Conservation (phyloP, 2,797 vertebrate genomes). For the Malacoraja senta region DNA sequence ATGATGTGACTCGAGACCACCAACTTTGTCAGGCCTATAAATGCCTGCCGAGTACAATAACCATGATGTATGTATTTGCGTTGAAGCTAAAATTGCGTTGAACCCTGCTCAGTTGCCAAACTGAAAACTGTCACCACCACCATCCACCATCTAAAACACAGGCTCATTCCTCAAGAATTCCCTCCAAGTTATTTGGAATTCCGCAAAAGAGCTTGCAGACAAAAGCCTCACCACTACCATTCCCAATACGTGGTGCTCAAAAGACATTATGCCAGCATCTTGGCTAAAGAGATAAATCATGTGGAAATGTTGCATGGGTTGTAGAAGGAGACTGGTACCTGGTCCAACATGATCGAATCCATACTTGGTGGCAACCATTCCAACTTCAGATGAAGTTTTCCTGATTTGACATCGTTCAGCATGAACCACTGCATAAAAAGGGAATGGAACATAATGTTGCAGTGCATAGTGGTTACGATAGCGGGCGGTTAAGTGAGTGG, state of each 20-base stretch:
- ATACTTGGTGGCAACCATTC: conserved; percentile 69
- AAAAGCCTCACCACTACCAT: not conserved
- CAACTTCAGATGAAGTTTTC: conserved; percentile 73
- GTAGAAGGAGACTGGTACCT: conserved; percentile 49
- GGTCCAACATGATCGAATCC: conserved; percentile 65
- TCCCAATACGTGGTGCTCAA: not conserved
- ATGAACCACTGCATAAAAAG: conserved; percentile 71
- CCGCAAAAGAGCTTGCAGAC: not conserved
- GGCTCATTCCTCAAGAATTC: not conserved
- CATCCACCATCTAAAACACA: not conserved
- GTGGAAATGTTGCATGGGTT: not conserved
- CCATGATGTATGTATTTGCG: not conserved
- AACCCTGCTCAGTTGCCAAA: not conserved
- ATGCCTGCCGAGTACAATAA: not conserved
- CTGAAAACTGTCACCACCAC: not conserved
- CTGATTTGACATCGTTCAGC: conserved; percentile 80
- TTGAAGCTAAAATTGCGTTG: not conserved
- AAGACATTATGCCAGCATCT: not conserved
- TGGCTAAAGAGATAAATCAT: not conserved
- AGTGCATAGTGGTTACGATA: not conserved
- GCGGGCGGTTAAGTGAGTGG: no score
- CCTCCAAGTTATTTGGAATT: conserved; percentile 5
- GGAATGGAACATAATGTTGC: not conserved
- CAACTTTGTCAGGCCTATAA: not conserved
- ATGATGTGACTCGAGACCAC: not conserved